These are phyloP conservation scores for Willowsia nigromaculata DNA, from an alignment of 2,888 invertebrate genomes.

Conservation along the genomic window DNA sequence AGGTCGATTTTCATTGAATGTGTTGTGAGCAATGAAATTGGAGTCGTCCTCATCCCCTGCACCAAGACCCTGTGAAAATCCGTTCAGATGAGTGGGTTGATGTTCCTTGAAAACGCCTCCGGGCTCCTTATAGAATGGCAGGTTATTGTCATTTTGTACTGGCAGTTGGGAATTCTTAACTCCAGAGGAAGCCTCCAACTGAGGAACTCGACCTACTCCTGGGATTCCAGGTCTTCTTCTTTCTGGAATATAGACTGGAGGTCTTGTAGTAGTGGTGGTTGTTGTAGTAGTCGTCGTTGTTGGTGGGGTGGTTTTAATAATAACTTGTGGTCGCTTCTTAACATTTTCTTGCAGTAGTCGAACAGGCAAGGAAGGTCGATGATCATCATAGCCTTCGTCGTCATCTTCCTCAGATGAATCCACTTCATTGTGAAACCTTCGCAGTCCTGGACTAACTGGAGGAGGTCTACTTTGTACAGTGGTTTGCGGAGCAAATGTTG, in stretches of 20 bases:
- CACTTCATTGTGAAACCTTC: constrained; percentile 16
- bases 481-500: constrained; percentile 2
- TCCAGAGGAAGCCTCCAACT: constrained; percentile 67
- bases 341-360: constrained; percentile 61
- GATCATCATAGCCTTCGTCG: constrained; percentile 3
- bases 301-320: constrained; percentile 50
- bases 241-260: constrained; percentile 48
- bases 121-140: constrained; percentile 78
- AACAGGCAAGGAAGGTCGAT: constrained; percentile 50
- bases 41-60: constrained; percentile 27
- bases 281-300: constrained; percentile 62
- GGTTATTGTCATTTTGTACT: constrained; percentile 66
- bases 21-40: constrained; percentile 61
- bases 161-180: constrained; percentile 70
- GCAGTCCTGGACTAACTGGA: constrained; percentile 36
- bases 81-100: not conserved
- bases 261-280: constrained; percentile 39
- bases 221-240: constrained; percentile 13
- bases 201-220: not conserved
- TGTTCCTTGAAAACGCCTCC: constrained; percentile 77
- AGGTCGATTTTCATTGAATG: constrained; percentile 62
- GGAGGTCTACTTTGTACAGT: constrained; percentile 27
- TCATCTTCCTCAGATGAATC: constrained; percentile 15
- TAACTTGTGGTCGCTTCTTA: constrained; percentile 30
- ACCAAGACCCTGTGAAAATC: not conserved